Evolutionary conservation across 2,888 invertebrate genomes (phyloP).

Genomic region (Acronicta leporina): DNA sequence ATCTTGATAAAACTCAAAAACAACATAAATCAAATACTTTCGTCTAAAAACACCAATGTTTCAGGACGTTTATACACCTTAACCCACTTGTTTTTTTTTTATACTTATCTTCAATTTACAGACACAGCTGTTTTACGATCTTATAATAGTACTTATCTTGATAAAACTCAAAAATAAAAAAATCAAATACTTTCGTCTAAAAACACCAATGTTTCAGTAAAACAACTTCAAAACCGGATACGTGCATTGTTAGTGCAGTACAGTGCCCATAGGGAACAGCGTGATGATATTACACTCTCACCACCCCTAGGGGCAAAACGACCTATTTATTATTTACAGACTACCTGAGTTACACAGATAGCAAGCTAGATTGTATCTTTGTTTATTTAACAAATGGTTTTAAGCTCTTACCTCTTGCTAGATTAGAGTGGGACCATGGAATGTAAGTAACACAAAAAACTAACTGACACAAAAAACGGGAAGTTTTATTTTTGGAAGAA

Average conservation of each 20-base stretch:
- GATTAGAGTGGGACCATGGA: slow-evolving; percentile 23
- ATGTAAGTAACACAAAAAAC: too few relatives aligned
- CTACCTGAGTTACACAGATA: slow-evolving; percentile 53
- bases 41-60: not conserved
- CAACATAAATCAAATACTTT: not conserved
- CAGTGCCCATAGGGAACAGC: slow-evolving; percentile 33
- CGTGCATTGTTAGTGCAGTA: slow-evolving; percentile 46
- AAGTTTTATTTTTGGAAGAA: not conserved
- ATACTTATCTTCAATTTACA: too few relatives aligned
- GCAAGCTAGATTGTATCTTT: slow-evolving; percentile 69
- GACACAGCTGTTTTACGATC: too few relatives aligned
- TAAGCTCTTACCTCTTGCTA: slow-evolving; percentile 40
- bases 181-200: not conserved
- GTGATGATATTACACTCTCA: slow-evolving; percentile 55
- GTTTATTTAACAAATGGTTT: slow-evolving; percentile 72
- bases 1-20: not conserved
- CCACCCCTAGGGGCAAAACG: slow-evolving; percentile 47
- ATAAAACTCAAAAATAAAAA: not conserved
- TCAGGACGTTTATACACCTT: too few relatives aligned
- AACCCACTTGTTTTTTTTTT: too few relatives aligned
- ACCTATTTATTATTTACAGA: slow-evolving; percentile 69
- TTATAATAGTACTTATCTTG: too few relatives aligned
- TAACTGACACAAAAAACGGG: not conserved
- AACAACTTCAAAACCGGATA: slow-evolving; percentile 19
- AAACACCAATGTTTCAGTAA: slow-evolving; percentile 2